Percentiles rank a stretch among this genome's conserved stretches.
Conservation (phyloP, 2,113 vertebrate genomes). For the Anser brachyrhynchus region DNA sequence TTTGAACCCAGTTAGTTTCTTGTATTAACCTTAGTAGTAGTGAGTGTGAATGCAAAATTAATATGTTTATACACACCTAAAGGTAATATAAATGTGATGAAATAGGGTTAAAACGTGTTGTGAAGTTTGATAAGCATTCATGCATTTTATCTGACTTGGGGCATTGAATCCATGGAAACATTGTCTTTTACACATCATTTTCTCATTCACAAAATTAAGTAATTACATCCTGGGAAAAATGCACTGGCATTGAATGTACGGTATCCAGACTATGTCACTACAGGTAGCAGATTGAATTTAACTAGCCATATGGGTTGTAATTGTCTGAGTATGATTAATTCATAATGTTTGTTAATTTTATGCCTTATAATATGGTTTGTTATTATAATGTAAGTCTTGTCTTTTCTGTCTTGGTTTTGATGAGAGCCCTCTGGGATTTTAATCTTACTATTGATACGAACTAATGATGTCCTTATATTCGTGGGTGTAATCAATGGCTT, state of each 20-base stretch:
- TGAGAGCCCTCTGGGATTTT: slow-evolving; percentile 84
- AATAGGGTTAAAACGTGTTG: slow-evolving; percentile 1
- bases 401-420: slow-evolving; percentile 69
- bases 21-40: neutral
- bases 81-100: neutral
- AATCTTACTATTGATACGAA: slow-evolving; percentile 83
- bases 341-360: slow-evolving; percentile 96
- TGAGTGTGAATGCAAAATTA: neutral
- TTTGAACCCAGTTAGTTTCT: neutral
- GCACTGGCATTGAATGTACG: slow-evolving; percentile 52
- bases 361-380: slow-evolving; percentile 94
- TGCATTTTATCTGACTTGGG: slow-evolving; percentile 38
- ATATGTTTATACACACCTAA: neutral
- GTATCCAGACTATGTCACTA: slow-evolving; percentile 68
- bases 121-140: neutral
- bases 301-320: slow-evolving; percentile 99
- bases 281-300: slow-evolving; percentile 96
- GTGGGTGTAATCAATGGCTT: slow-evolving; percentile 81
- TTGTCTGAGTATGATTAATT: slow-evolving; percentile 92
- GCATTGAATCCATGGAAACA: slow-evolving; percentile 50
- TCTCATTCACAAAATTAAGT: slow-evolving; percentile 77
- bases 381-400: slow-evolving; percentile 82
- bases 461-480: slow-evolving; percentile 82
- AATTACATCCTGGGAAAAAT: slow-evolving; percentile 64
- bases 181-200: slow-evolving; percentile 70